phyloP scores from a whole-genome alignment of 1,140 invertebrate genomes.

The Dreissena rostriformis region DNA sequence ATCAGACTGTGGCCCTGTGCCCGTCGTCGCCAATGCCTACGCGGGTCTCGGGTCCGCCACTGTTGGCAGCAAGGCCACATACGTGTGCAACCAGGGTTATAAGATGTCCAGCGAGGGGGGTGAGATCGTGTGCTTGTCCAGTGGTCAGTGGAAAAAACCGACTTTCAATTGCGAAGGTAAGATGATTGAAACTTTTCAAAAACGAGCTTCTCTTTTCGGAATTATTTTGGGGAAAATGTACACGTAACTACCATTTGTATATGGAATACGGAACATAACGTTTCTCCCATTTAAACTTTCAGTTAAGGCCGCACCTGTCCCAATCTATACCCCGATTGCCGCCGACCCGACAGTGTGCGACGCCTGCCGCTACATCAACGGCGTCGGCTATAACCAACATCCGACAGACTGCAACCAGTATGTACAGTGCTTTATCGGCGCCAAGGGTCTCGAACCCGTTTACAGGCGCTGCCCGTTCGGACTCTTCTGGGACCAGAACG shows the following conservation, averaged over 20 bases:
- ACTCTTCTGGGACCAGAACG: slow-evolving; percentile 51
- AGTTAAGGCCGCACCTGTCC: no score
- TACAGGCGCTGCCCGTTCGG: slow-evolving; percentile 51
- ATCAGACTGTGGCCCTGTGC: slow-evolving; percentile 37
- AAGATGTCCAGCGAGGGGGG: slow-evolving; percentile 15
- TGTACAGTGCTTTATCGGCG: slow-evolving; percentile 42
- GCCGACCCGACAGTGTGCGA: slow-evolving; percentile 33
- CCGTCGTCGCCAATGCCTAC: slow-evolving; percentile 39
- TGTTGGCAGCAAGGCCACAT: slow-evolving; percentile 10
- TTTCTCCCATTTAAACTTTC: no score
- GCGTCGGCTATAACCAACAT: slow-evolving; percentile 45
- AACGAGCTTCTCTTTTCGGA: no score
- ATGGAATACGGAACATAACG: no score
- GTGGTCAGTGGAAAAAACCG: slow-evolving; percentile 21
- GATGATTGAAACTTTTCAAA: not conserved
- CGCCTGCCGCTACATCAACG: slow-evolving; percentile 44
- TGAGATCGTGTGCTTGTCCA: not conserved
- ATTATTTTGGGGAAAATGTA: no score
- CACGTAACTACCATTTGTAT: no score
- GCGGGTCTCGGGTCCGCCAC: slow-evolving; percentile 8
- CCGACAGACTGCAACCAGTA: slow-evolving; percentile 56
- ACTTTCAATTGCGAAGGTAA: slow-evolving; percentile 18
- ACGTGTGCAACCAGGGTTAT: slow-evolving; percentile 23
- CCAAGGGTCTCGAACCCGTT: slow-evolving; percentile 30
- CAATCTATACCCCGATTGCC: not conserved